Base-by-base conservation (phyloP, 2,797 vertebrate species). In the Alauda arvensis region DNA sequence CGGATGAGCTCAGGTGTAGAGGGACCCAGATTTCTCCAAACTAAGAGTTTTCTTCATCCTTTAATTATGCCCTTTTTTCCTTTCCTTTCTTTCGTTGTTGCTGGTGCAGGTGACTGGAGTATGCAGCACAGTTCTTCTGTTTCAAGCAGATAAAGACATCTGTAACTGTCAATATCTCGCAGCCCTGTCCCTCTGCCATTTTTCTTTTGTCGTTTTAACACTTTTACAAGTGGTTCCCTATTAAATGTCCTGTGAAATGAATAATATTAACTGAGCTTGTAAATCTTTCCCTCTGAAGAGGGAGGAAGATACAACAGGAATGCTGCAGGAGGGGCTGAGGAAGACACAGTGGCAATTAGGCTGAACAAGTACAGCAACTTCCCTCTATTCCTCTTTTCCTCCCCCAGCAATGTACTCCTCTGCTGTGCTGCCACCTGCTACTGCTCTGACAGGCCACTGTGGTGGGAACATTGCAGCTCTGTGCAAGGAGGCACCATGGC, bases 401-500 rank as follows among this genome's bases (percentile, higher is more conserved):
- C 3, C 37, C 7, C 14, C 2, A 7, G n/a, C 34, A 77, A 63
- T 55, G 9, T 2, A 1, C 3, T 75, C 31, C 29, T 77, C 37
- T 1, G 1, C 33, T 49, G 52, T 26, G 20, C 42, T 0, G 0
- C 23, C 1, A 4, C 14, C 5, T 12, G 49, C 26, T 0, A 0
- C 65, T 67, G 61, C 53, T 59, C 18, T 37, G 43, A 31, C 31
- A 66, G 25, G 45, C 24, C 29, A 3, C 8, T 1, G 4, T 9
- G 49, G 19, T 2, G 18, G 52, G 29, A 66, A 31, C 2, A 9
- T 26, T 1, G 0, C 37, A 45, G 39, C 9, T 59, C 37, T 61
- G 53, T 49, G 67, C 9, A 9, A 37, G 18, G 14, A 56, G 25
- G 24, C 43, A 12, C 17, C 0, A 5, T 0, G 8, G n/a, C 40